Evolutionary conservation across 2,113 vertebrate genomes (phyloP), one percentile per base, ranked within the genome.

Genomic region (Vidua macroura): DNA sequence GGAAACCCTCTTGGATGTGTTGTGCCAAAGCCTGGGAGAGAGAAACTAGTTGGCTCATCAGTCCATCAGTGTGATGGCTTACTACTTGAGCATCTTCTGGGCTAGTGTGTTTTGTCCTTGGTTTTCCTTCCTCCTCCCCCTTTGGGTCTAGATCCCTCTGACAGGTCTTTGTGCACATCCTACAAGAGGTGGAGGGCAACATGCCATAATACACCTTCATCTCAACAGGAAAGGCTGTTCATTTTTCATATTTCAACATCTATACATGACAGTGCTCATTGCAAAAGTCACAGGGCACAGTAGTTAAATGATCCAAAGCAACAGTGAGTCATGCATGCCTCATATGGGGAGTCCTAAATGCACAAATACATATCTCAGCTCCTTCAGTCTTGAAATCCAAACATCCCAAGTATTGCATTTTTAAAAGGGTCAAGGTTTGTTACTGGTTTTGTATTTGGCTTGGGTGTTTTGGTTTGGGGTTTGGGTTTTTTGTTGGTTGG

Each of bases 351-450:
- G 68, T 62, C 70, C 66, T 41, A 80, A 63, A 66, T 49, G 58
- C 72, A 70, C 55, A 73, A 73, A 86, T 78, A 60, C 53, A 4
- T 53, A 67, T 88, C 92, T 91, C 90, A 55, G 90, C 78, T 95
- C 93, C 88, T 90, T 83, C 88, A 88, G 76, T 93, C 87, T 80
- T 94, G 41, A 78, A 91, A 85, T 95, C 93, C 60, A 10, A 62
- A 94, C 63, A 25, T 94, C 97, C 98, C 98, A 98, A 98, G 98
- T 98, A 98, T 98, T 98, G 98, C 98, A 98, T 98, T 98, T 98
- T 98, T 97, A 95, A 98, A 98, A 92, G 73, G 72, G 95, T 92
- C 93, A 93, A 64, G 51, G 64, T 93, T 94, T 93, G 48, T 90
- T 81, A 52, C 20, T 96, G 46, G 49, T 58, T 90, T 93, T 85